Evolutionary conservation across 2,888 invertebrate species (phyloP).

Genomic region (Chorisops tibialis): DNA sequence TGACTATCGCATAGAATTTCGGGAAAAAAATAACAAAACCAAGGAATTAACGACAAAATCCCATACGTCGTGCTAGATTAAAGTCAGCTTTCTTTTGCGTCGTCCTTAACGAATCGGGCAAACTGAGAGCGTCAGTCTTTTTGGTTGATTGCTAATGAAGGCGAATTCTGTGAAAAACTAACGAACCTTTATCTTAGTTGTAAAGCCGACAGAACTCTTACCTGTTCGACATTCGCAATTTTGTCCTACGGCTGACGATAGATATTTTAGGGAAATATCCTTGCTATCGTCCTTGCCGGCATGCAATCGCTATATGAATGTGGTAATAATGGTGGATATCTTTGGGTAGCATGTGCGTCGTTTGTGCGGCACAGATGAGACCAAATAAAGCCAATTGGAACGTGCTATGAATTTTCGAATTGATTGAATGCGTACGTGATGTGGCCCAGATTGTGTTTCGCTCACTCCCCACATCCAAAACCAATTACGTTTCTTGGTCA

Average conservation of each 20-base stretch:
- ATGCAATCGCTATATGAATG: background rate
- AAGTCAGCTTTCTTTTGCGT: constrained; percentile 12
- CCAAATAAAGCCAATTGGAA: constrained; percentile 32
- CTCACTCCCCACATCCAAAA: background rate
- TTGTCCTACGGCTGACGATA: no score
- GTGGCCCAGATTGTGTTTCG: constrained; percentile 6
- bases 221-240: constrained; percentile 22
- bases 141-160: constrained; percentile 30
- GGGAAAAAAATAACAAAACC: background rate
- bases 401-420: constrained; percentile 29
- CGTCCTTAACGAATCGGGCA: background rate
- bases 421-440: constrained; percentile 31
- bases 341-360: constrained; percentile 23
- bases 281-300: background rate
- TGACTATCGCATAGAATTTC: background rate
- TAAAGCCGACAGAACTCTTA: constrained; percentile 23
- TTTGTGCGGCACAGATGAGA: constrained; percentile 29
- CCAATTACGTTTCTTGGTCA: constrained; percentile 26
- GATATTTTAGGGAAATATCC: background rate
- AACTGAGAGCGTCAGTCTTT: no score
- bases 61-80: constrained; percentile 21
- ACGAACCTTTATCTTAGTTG: constrained; percentile 25
- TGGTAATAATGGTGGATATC: constrained; percentile 6
- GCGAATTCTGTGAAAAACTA: constrained; percentile 29
- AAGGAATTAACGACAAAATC: background rate